phyloP scores from a whole-genome alignment of 1,140 invertebrate genomes.

The Sinonovacula constricta region DNA sequence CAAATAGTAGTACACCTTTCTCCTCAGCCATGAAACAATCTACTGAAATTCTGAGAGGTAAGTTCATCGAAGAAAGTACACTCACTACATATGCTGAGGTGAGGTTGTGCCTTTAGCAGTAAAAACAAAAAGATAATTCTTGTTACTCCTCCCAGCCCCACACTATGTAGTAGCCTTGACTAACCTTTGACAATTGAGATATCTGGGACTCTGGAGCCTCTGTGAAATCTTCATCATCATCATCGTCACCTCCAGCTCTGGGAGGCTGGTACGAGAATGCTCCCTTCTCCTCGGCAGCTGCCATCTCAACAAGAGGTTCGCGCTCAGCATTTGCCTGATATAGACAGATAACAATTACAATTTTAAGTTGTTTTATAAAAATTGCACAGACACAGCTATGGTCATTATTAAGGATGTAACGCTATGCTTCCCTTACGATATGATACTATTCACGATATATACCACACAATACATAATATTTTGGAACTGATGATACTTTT shows the following conservation, averaged over 20 bases:
- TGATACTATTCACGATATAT: not conserved
- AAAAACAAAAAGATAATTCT: not conserved
- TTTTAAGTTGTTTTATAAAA: not conserved
- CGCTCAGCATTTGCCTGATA: conserved; percentile 85
- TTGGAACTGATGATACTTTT: too few relatives aligned
- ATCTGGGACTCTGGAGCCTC: conserved; percentile 39
- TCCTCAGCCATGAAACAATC: too few relatives aligned
- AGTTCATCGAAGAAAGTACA: too few relatives aligned
- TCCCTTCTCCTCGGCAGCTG: conserved; percentile 81
- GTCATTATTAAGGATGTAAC: not conserved
- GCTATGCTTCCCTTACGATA: too few relatives aligned
- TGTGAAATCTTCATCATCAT: conserved; percentile 60
- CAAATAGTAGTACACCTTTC: too few relatives aligned
- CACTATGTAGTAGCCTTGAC: not conserved
- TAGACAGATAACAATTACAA: not conserved
- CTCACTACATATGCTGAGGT: too few relatives aligned
- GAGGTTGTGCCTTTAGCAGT: not conserved
- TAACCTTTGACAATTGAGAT: conserved; percentile 7
- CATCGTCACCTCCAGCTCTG: conserved; percentile 61
- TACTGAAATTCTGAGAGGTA: too few relatives aligned
- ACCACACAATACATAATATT: too few relatives aligned
- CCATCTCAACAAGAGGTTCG: conserved; percentile 87
- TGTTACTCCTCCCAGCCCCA: not conserved
- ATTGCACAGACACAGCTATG: not conserved
- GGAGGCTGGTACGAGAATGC: conserved; percentile 78